phyloP scores from a whole-genome alignment of 2,888 invertebrate species.

The Drosophila tanythrix region DNA sequence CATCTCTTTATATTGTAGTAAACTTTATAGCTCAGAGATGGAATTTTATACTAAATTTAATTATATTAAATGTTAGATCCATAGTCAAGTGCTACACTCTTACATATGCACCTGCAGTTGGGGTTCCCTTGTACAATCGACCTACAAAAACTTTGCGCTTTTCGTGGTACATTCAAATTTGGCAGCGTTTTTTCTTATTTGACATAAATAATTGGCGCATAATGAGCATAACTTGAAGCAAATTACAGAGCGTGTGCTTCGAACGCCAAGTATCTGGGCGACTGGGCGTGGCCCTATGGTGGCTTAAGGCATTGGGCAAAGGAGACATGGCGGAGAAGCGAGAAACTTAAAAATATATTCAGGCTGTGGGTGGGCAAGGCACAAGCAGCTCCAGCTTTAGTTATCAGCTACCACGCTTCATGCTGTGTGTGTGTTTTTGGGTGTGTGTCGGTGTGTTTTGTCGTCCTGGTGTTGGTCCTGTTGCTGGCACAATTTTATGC shows the following conservation, averaged over 20 bases:
- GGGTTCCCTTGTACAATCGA: slow-evolving; percentile 20
- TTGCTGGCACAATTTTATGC: slow-evolving; percentile 50
- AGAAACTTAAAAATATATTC: slow-evolving; percentile 70
- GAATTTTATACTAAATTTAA: neutral
- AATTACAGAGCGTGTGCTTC: slow-evolving; percentile 69
- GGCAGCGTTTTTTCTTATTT: slow-evolving; percentile 40
- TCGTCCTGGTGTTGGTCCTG: slow-evolving; percentile 39
- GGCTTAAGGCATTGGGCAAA: slow-evolving; percentile 31
- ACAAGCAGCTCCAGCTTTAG: slow-evolving; percentile 39
- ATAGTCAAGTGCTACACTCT: neutral
- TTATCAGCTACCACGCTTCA: slow-evolving; percentile 44
- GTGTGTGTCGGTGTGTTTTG: slow-evolving; percentile 29
- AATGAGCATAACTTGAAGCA: slow-evolving; percentile 77
- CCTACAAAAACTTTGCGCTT: slow-evolving; percentile 11
- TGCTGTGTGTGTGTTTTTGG: slow-evolving; percentile 5
- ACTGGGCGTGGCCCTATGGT: slow-evolving; percentile 17
- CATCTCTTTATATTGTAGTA: neutral
- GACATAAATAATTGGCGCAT: slow-evolving; percentile 79
- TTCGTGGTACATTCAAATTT: slow-evolving; percentile 32
- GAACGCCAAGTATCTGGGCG: slow-evolving; percentile 52
- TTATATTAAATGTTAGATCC: neutral
- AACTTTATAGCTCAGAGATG: neutral
- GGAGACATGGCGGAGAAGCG: slow-evolving; percentile 7
- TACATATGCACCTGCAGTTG: slow-evolving; percentile 5
- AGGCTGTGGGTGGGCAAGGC: slow-evolving; percentile 18